Evolutionary conservation across 2,113 vertebrate species (phyloP), one percentile per base, ranked within the genome.

Genomic region (Eira barbara): DNA sequence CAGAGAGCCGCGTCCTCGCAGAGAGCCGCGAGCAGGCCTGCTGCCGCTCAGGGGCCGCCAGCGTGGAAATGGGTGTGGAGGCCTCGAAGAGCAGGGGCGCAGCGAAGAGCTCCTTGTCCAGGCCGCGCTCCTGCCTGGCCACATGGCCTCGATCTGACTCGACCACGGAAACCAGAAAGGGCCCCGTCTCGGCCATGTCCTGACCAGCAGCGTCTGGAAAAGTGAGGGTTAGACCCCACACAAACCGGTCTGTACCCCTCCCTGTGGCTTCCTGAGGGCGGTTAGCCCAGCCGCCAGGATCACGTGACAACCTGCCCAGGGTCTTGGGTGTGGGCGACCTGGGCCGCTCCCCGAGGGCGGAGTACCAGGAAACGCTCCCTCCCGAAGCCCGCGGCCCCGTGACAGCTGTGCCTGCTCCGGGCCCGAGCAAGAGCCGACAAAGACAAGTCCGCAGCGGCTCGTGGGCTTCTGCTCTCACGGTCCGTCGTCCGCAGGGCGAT

Each of bases 301-400:
- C 52, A 27, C 47, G 25, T 2, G 42, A 71, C 20, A 34, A 4
- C 6, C 11, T 4, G 4, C 11, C 36, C 49, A 6, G 42, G 52
- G 29, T 42, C 63, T 42, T 7, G 8, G 63, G 12, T 18, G 36
- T 69, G 59, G 84, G 67, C 5, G 31, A 67, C 34, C 45, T 0
- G 2, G 39, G 78, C 34, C 47, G 29, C 11, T 6, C 52, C 42
- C 86, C 0, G 0, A 21, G 55, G 2, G 36, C 21, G 31, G 2
- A 65, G 49, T 25, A 29, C 31, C 4, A 49, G 21, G 59, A 17
- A 47, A 8, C 20, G 65, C 59, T 69, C 39, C 34, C n/a, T 73
- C 31, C 15, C 34, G 39, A 29, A 55, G 2, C 8, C 52, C 27
- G 20, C 6, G 29, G 55, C 11, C 1, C 42, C n/a, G 8, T 17